A percentile compares a stretch with the other conserved stretches of the same genome.
phyloP scores from a whole-genome alignment of 2,797 vertebrate genomes.

The Myotis findleyi region DNA sequence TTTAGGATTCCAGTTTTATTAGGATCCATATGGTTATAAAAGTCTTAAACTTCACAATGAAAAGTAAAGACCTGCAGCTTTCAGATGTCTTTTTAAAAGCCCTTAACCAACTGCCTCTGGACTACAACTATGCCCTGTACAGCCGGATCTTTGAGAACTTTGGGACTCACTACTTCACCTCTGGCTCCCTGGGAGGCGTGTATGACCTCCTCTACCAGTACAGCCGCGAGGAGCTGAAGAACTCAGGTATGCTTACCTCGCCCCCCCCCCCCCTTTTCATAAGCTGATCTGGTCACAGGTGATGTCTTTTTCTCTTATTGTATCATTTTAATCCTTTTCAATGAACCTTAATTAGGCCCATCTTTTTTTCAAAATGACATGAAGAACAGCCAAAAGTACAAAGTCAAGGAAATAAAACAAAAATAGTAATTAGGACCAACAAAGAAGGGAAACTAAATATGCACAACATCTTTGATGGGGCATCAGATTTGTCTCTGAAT shows the following conservation, averaged over 20 bases:
- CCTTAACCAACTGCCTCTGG: conserved; percentile 93
- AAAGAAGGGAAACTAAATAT: conserved; percentile 2
- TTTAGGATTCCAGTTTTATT: conserved; percentile 94
- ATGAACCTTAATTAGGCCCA: background rate
- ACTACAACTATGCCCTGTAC: conserved; percentile 96
- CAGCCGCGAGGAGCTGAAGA: conserved; percentile 90
- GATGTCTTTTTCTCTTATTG: background rate
- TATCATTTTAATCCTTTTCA: conserved; percentile 6
- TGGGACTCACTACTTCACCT: conserved; percentile 95
- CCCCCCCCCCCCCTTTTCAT: background rate
- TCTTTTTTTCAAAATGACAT: conserved; percentile 2
- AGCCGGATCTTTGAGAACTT: conserved; percentile 94
- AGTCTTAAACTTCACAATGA: conserved; percentile 92
- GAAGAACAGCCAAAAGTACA: background rate
- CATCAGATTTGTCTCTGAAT: background rate
- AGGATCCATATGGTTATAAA: conserved; percentile 93
- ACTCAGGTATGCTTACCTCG: conserved; percentile 88
- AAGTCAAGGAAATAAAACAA: background rate
- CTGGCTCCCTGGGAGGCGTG: conserved; percentile 93
- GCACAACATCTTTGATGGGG: background rate
- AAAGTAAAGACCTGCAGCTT: conserved; percentile 89
- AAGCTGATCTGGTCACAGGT: background rate
- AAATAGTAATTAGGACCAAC: conserved; percentile 15
- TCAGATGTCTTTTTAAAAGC: conserved; percentile 92
- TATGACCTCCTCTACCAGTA: conserved; percentile 97